Base-by-base conservation (phyloP, 1,140 invertebrate species). In the Saccostrea glomerata region DNA sequence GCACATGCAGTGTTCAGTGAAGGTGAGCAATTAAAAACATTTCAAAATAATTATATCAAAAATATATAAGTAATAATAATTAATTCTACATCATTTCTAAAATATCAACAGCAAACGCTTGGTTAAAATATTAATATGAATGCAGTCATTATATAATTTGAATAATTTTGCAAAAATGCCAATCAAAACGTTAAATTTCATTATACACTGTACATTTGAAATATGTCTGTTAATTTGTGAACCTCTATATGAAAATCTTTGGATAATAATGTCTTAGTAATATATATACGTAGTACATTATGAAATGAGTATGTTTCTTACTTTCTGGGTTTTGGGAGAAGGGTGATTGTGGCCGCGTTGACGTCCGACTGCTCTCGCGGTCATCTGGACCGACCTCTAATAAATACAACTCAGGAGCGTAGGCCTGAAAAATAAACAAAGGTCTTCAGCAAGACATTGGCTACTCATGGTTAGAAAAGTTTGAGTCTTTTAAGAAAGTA, bases 331-430 rank as follows among this genome's bases (percentile, higher is more conserved):
- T 54, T 55, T 88, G 86, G 17, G 36, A 86, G 20, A 87, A 90
- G 2, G 82, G 84, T n/a, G 84, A 85, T 17, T 85, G 84, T n/a
- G 90, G 89, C 84, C 90, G 88, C 17, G 90, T 89, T 2, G 88
- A 90, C 40, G 87, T 70, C 20, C 90, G 89, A 84, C 90, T 92
- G 66, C 40, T 89, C 87, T 82, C 90, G 4, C 30, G 70, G 70
- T 77, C 70, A 36, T 77, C 70, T 82, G 88, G 86, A 1, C 87
- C 86, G 91, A 20, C 88, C 86, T 93, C 92, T 54, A 93, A 88
- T 84, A 92, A 87, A 84, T 88, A 93, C 70, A 93, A 89, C 84
- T 92, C 92, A 56, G 92, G 92, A 47, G 92, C 90, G 89, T 92
- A 93, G 36, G 91, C 89, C 92, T 93, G 84, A 17, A 84, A 87